Evolutionary conservation across 2,888 invertebrate genomes (phyloP).

Genomic region (Willowsia nigromaculata): DNA sequence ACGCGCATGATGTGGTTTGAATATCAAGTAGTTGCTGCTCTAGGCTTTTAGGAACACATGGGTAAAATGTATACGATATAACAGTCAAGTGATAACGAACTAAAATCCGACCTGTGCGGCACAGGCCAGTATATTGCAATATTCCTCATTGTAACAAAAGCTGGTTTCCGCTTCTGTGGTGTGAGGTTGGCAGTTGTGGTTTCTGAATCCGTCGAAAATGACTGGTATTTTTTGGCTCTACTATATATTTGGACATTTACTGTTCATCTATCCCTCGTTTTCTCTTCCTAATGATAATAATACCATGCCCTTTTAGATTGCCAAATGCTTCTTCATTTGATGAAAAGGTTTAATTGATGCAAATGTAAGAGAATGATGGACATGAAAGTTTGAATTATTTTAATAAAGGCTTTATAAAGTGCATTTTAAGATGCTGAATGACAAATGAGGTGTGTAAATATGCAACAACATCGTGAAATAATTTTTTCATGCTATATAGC

Average conservation of each 20-base stretch:
- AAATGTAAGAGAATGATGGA: too few relatives aligned
- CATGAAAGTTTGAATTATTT: too few relatives aligned
- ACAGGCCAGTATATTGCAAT: background rate
- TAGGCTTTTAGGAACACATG: too few relatives aligned
- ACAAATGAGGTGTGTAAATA: too few relatives aligned
- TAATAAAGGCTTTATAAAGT: too few relatives aligned
- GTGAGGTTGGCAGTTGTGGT: conserved; percentile 30
- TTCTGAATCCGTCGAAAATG: background rate
- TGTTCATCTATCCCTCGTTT: background rate
- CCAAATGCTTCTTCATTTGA: background rate
- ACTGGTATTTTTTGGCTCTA: background rate
- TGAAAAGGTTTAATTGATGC: too few relatives aligned
- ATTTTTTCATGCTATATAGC: too few relatives aligned
- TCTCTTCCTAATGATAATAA: background rate
- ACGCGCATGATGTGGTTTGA: conserved; percentile 14
- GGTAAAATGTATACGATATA: background rate
- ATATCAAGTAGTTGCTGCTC: background rate
- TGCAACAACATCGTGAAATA: too few relatives aligned
- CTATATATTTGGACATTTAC: background rate
- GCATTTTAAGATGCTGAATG: too few relatives aligned
- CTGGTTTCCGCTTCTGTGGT: conserved; percentile 33
- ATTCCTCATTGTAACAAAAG: background rate
- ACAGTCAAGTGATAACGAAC: background rate
- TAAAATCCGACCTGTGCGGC: background rate
- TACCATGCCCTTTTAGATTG: background rate